Base-by-base conservation (phyloP, 2,888 invertebrate species). In the Chymomyza fuscimana region DNA sequence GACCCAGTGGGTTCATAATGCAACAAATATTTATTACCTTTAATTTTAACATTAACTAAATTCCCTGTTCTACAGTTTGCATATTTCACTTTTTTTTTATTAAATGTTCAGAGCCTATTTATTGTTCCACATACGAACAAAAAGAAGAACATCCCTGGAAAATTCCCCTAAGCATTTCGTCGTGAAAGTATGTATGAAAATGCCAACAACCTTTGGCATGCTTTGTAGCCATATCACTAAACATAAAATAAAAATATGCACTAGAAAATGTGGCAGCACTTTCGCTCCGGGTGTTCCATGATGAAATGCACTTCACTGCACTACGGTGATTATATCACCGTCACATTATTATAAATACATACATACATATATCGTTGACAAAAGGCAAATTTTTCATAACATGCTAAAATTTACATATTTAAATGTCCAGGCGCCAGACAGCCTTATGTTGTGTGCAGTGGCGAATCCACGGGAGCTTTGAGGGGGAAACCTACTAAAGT, bases 271-370 rank as follows among this genome's bases (percentile, higher is more conserved):
- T 46, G 40, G 2, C 70, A 74, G 54, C 66, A 72, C 50, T 70
- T 15, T 67, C 83, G 60, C 82, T 67, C 70, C 79, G 84, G 84
- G 82, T 60, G 79, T 74, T 65, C 76, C 78, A 72, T 50, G 69
- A 71, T 74, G 68, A 70, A 80, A 62, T 79, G 79, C 78, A 79
- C 68, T 78, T 60, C 58, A 65, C 9, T 46, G 40, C 40, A 12
- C 40, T 6, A 46, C 12, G 40, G 12, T 10, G 40, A 46, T 46
- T 46, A 46, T 12, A 46, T 46, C 40, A 46, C 40, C 40, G 40
- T 12, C 12, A 32, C 32, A 32, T 32, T 32, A 32, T 32, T 32
- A 32, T 32, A 32, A 32, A 32, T 32, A 32, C 32, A 19, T 19
- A 19, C 19, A 19, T 19, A 19, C 2, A 2, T 19, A 19, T 19